A percentile compares a stretch with the other conserved stretches of the same genome.
phyloP scores from a whole-genome alignment of 53 echinoderm and acorn worm species.

The Luidia sarsii region DNA sequence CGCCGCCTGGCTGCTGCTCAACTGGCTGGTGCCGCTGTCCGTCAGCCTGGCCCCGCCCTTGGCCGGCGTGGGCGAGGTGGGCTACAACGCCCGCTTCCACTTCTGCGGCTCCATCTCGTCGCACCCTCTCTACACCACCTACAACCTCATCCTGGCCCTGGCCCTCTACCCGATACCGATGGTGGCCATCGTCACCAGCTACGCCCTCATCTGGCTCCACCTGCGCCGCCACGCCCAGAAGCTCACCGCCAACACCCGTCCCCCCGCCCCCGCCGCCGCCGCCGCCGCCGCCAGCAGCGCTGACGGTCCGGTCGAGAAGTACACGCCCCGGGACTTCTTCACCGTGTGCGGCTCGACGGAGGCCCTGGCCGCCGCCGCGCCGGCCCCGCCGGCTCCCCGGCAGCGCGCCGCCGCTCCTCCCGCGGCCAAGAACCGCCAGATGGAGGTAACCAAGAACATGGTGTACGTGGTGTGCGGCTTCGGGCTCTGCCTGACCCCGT shows the following conservation, averaged over 20 bases:
- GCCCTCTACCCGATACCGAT: slow-evolving; percentile 54
- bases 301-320: neutral
- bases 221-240: slow-evolving; percentile 48
- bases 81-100: slow-evolving; percentile 47
- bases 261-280: neutral
- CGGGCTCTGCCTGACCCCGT: slow-evolving; percentile 68
- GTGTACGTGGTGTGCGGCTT: slow-evolving; percentile 66
- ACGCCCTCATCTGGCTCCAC: slow-evolving; percentile 47
- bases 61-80: slow-evolving; percentile 40
- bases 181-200: slow-evolving; percentile 51
- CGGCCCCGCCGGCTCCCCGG: slow-evolving; percentile 50
- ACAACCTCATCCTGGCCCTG: slow-evolving; percentile 32
- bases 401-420: neutral
- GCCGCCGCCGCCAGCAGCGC: neutral
- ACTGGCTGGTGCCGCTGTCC: slow-evolving; percentile 61
- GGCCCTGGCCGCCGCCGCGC: slow-evolving; percentile 56
- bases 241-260: neutral
- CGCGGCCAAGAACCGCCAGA: slow-evolving; percentile 28
- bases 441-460: slow-evolving; percentile 74
- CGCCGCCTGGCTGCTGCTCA: slow-evolving; percentile 54
- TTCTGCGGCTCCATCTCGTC: slow-evolving; percentile 52
- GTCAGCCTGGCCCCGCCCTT: slow-evolving; percentile 49
- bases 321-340: slow-evolving; percentile 17
- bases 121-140: slow-evolving; percentile 36
- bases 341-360: slow-evolving; percentile 48